phyloP scores from a whole-genome alignment of 2,888 invertebrate species.

The Furcula furcula region DNA sequence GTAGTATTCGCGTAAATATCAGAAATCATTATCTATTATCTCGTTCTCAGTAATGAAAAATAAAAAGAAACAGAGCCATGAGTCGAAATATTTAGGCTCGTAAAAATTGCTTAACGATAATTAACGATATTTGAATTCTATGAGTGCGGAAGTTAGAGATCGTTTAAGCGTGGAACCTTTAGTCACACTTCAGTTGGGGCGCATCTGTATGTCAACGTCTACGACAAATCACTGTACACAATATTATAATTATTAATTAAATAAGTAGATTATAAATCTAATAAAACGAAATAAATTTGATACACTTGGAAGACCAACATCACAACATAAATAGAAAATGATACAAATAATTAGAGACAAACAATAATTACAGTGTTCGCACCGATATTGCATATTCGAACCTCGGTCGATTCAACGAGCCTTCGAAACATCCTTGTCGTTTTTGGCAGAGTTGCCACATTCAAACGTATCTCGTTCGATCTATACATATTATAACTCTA shows the following conservation, averaged over 20 bases:
- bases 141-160: too few species aligned
- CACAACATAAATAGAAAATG: conserved; percentile 78
- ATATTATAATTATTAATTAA: conserved; percentile 44
- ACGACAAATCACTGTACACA: conserved; percentile 58
- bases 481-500: not conserved
- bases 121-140: too few species aligned
- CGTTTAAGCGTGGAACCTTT: too few species aligned
- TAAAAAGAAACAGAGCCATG: too few species aligned
- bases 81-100: too few species aligned
- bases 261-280: conserved; percentile 60
- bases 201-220: too few species aligned
- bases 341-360: conserved; percentile 55
- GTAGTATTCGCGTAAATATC: too few species aligned
- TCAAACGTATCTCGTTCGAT: not conserved
- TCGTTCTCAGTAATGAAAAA: too few species aligned
- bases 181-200: too few species aligned
- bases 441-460: too few species aligned
- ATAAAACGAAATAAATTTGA: conserved; percentile 57
- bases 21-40: too few species aligned
- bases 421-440: not conserved
- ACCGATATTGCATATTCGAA: conserved; percentile 39
- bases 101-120: too few species aligned
- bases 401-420: not conserved
- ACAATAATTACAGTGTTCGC: conserved; percentile 52
- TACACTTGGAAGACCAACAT: conserved; percentile 78